Evolutionary conservation across 2,888 invertebrate species (phyloP).

Genomic region (Phrixothrix hirtus): DNA sequence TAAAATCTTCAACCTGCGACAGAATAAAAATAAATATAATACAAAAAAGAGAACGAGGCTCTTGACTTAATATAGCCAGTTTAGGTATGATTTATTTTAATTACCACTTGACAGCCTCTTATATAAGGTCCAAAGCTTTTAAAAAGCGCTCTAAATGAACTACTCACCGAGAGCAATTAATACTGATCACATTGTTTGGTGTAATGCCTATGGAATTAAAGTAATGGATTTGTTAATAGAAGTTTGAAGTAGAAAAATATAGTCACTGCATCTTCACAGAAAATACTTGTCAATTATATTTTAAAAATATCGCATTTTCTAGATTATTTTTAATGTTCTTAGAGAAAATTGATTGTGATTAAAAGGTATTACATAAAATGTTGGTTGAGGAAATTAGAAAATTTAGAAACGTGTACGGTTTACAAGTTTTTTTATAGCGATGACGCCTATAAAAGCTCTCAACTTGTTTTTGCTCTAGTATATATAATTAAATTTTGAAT

Average conservation of each 20-base stretch:
- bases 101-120: slow-evolving; percentile 19
- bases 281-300: too few relatives aligned
- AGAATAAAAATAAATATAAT: neutral
- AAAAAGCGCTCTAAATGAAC: slow-evolving; percentile 23
- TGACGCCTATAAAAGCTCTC: neutral
- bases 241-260: too few relatives aligned
- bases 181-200: slow-evolving; percentile 27
- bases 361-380: too few relatives aligned
- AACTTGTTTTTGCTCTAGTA: neutral
- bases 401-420: too few relatives aligned
- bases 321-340: too few relatives aligned
- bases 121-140: slow-evolving; percentile 16
- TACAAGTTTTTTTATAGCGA: neutral
- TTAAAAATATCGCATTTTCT: too few relatives aligned
- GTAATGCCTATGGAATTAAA: slow-evolving; percentile 19
- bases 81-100: slow-evolving; percentile 26
- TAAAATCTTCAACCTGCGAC: neutral
- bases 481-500: neutral
- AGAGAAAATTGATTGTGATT: too few relatives aligned
- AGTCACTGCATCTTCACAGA: too few relatives aligned
- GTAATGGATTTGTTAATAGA: slow-evolving; percentile 24
- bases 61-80: neutral
- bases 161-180: slow-evolving; percentile 28
- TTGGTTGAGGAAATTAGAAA: too few relatives aligned
- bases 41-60: neutral